phyloP scores from a whole-genome alignment of 2,113 vertebrate genomes.

The Euleptes europaea region DNA sequence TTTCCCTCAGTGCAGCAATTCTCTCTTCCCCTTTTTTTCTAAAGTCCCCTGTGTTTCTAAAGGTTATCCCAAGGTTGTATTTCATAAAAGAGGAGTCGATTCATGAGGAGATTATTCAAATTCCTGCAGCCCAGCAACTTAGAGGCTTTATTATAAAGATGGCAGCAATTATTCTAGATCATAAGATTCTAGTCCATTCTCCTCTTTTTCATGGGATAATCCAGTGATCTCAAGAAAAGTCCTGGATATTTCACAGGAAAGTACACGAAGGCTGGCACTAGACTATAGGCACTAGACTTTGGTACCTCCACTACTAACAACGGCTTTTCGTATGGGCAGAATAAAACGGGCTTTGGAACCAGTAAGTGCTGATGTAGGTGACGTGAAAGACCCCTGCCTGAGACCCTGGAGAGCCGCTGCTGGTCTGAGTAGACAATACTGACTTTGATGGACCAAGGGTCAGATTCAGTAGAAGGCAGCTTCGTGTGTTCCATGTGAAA shows the following conservation, averaged over 20 bases:
- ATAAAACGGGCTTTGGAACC: too few species aligned
- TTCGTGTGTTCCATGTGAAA: too few species aligned
- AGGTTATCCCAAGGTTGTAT: conserved; percentile 45
- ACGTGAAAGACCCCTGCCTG: too few species aligned
- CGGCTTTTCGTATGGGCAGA: too few species aligned
- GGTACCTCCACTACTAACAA: too few species aligned
- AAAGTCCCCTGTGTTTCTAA: conserved; percentile 43
- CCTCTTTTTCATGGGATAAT: background rate
- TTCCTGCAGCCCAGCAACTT: conserved; percentile 23
- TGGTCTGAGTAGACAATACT: too few species aligned
- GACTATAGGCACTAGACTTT: too few species aligned
- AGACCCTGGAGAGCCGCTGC: too few species aligned
- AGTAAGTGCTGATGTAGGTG: background rate
- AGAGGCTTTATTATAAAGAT: accelerated
- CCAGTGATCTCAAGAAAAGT: background rate
- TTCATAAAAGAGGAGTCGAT: conserved; percentile 21
- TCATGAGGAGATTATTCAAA: conserved; percentile 22
- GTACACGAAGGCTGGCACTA: background rate
- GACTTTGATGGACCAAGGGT: too few species aligned
- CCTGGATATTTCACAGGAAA: conserved; percentile 18
- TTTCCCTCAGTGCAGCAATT: conserved; percentile 36
- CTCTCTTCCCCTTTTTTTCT: conserved; percentile 30
- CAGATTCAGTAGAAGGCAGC: too few species aligned
- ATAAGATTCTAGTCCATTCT: conserved; percentile 35
- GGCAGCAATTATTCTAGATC: conserved; percentile 35